These are phyloP conservation scores for Bathybates hornii DNA, from an alignment of 2,113 vertebrate genomes.

Conservation along the genomic window DNA sequence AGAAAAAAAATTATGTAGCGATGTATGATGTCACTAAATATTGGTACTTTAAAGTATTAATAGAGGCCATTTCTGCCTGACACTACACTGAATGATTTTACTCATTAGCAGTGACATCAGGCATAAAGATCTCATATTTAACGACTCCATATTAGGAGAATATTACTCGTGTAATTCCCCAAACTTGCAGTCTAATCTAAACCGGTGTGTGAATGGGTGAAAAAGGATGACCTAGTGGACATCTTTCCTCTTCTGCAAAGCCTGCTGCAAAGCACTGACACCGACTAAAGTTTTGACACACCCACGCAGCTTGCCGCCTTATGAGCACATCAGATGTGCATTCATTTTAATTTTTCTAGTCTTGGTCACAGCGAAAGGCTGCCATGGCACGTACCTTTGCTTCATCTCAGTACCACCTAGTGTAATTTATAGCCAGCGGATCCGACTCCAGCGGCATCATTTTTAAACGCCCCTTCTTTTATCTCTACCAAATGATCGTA, in stretches of 20 bases:
- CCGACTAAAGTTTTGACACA: neutral
- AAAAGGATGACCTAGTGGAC: neutral
- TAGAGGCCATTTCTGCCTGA: neutral
- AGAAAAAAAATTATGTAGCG: neutral
- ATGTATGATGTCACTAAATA: neutral
- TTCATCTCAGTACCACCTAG: conserved; percentile 76
- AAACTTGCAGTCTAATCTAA: neutral
- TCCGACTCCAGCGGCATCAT: conserved; percentile 55
- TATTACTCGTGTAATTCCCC: neutral
- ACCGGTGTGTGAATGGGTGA: neutral
- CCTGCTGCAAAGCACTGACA: neutral
- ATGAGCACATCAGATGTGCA: conserved; percentile 51
- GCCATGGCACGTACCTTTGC: conserved; percentile 74
- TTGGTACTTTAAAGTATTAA: neutral
- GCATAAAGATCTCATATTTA: neutral
- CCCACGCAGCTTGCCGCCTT: neutral
- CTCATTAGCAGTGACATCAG: neutral
- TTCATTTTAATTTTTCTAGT: conserved; percentile 80
- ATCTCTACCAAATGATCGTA: conserved; percentile 80
- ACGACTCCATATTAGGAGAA: neutral
- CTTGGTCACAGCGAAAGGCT: conserved; percentile 68
- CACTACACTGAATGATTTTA: neutral
- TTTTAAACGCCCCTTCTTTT: conserved; percentile 68
- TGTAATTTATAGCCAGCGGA: conserved; percentile 87
- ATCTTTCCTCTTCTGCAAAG: neutral